phyloP scores from a whole-genome alignment of 1,140 invertebrate species.

The Aphelenchoides fujianensis region DNA sequence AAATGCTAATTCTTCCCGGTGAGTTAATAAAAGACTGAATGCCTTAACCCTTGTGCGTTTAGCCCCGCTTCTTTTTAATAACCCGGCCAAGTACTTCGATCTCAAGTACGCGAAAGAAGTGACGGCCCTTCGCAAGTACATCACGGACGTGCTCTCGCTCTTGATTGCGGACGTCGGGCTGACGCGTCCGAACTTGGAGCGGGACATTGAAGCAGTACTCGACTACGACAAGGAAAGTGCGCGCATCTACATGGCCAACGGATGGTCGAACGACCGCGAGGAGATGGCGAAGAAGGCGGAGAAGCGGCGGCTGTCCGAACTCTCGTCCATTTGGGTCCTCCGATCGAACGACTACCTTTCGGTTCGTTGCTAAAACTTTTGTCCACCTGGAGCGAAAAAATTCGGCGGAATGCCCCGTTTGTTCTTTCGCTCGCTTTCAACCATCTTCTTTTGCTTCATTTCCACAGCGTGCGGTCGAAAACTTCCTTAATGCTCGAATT shows the following conservation, averaged over 20 bases:
- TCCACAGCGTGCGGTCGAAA: no score
- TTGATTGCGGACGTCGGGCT: not conserved
- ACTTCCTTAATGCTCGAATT: no score
- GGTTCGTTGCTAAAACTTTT: no score
- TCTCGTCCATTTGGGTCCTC: no score
- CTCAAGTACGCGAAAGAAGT: not conserved
- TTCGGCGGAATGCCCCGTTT: no score
- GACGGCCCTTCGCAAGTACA: not conserved
- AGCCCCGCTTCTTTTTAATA: not conserved
- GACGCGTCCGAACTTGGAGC: not conserved
- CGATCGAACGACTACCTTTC: no score
- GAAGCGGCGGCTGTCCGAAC: not conserved
- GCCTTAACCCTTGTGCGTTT: no score
- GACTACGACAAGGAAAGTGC: not conserved
- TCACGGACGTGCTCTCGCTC: not conserved
- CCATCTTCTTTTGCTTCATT: no score
- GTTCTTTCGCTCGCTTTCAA: no score
- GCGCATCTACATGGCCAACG: not conserved
- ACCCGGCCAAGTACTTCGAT: not conserved
- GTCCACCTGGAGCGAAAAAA: no score
- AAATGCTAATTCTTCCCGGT: not conserved
- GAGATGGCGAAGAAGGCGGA: not conserved
- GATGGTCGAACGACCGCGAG: not conserved
- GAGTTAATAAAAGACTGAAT: no score
- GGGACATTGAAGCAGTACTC: not conserved